phyloP scores from a whole-genome alignment of 1,140 invertebrate species.

The Leptinotarsa texana region DNA sequence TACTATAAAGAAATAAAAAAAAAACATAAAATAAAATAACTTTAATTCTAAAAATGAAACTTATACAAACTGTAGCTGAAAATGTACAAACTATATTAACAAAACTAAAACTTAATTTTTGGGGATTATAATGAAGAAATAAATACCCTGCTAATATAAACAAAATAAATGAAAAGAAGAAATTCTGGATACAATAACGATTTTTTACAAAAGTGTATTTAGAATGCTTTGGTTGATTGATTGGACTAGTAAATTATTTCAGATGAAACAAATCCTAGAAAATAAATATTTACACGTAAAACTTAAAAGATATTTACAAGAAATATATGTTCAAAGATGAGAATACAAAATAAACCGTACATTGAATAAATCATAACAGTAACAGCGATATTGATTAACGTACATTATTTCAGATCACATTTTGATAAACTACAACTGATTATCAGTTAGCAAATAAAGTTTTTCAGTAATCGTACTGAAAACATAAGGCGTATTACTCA shows the following conservation, averaged over 20 bases:
- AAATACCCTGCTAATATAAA: slow-evolving; percentile 7
- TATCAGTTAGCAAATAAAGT: slow-evolving; percentile 45
- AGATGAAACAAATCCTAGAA: slow-evolving; percentile 24
- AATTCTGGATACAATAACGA: slow-evolving; percentile 10
- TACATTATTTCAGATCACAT: slow-evolving; percentile 43
- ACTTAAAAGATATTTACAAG: slow-evolving; percentile 30
- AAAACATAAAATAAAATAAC: slow-evolving; percentile 3
- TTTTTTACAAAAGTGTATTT: slow-evolving; percentile 41
- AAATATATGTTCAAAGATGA: slow-evolving; percentile 37
- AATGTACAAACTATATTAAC: slow-evolving; percentile 2
- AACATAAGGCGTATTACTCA: slow-evolving; percentile 9
- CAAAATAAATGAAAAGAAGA: background rate
- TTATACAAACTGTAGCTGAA: slow-evolving; percentile 11
- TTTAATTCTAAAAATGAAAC: slow-evolving; percentile 11
- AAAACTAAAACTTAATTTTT: slow-evolving; percentile 10
- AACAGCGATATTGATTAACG: background rate
- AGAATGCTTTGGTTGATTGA: slow-evolving; percentile 53
- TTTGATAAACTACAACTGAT: slow-evolving; percentile 46
- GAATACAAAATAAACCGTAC: background rate
- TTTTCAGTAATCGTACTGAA: slow-evolving; percentile 15
- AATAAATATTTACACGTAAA: slow-evolving; percentile 12
- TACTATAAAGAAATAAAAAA: background rate
- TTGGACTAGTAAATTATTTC: slow-evolving; percentile 53
- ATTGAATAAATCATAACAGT: slow-evolving; percentile 3
- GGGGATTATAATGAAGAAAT: background rate